Conservation (phyloP, 2,797 vertebrate species). For the Triplophysa bombifrons region DNA sequence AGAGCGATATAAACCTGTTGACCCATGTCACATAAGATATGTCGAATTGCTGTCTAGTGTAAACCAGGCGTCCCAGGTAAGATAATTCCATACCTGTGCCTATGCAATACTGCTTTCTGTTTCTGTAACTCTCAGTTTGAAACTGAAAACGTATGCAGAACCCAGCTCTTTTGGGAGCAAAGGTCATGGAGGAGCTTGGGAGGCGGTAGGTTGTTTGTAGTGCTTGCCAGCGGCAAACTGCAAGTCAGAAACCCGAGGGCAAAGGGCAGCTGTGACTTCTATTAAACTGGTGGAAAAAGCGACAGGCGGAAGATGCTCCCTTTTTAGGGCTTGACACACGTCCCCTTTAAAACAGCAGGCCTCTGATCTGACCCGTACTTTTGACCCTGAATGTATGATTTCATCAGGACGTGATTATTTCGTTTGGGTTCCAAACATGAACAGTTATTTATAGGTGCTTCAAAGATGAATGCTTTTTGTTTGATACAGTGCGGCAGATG, state of each 20-base stretch:
- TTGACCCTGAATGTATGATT: background rate
- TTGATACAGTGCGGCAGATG: background rate
- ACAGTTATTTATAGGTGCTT: conserved; percentile 2
- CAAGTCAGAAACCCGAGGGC: conserved; percentile 57
- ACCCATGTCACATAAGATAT: conserved; percentile 30
- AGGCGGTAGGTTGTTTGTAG: conserved; percentile 50
- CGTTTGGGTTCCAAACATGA: conserved; percentile 19
- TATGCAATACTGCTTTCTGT: conserved; percentile 7
- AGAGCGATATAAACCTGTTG: conserved; percentile 12
- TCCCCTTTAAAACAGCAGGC: background rate
- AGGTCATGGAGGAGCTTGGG: conserved; percentile 36
- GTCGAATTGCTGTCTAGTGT: background rate
- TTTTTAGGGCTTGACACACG: conserved; percentile 18
- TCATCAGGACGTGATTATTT: background rate
- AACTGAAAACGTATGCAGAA: conserved; percentile 45
- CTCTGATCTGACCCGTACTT: background rate
- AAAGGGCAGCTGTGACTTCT: conserved; percentile 47
- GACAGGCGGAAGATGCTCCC: conserved; percentile 22
- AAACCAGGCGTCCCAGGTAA: background rate
- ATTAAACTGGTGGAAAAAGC: conserved; percentile 41
- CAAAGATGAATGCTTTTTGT: background rate
- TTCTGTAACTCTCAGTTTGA: conserved; percentile 10
- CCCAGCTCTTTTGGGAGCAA: conserved; percentile 19
- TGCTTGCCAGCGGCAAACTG: conserved; percentile 57
- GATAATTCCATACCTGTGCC: conserved; percentile 17